Evolutionary conservation across 2,888 invertebrate species (phyloP), one percentile per base, ranked within the genome.

Genomic region (Athalia circularis): DNA sequence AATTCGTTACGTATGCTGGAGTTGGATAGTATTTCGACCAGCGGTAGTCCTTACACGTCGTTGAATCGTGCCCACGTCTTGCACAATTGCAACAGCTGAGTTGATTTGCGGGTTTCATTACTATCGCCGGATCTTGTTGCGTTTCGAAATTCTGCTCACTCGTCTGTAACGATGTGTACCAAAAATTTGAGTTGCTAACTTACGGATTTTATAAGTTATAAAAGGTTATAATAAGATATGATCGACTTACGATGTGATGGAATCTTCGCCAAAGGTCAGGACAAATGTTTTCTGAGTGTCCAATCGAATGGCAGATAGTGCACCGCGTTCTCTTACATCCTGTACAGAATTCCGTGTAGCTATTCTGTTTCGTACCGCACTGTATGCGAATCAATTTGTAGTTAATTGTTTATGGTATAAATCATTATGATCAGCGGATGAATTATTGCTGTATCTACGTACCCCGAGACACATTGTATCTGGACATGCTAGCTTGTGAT

Each of bases 201-300:
- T 5, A 29, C 8, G 59, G 0, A 11, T 59, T 59, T 59, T n/a
- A n/a, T 7, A 0, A 1, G 59, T 59, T 59, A 3, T 7, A 52
- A 8, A 11, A 52, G 52, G 6, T 54, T 47, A 45, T 13, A 8
- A 45, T 13, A 8, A 47, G 57, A 47, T 47, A n/a, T 29, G 4
- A 64, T 64, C 13, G 11, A 11, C 43, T 72, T 91, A 94, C 95
- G 81, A 95, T 95, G 81, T 94, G 92, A 87, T 95, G 95, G 90
- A 95, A 95, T 78, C 95, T 92, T 72, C 95, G 92, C 95, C 95
- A 96, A 62, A 93, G 90, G 89, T 95, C 95, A 0, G 95, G 95
- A 84, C 95, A 96, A 86, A 91, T 91, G 43, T 91, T 90, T 67
- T 91, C 85, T 8, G 91, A 91, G 86, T 96, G 95, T 0, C 95